Conservation (phyloP, 1,140 invertebrate species). For the Lepidurus apus region DNA sequence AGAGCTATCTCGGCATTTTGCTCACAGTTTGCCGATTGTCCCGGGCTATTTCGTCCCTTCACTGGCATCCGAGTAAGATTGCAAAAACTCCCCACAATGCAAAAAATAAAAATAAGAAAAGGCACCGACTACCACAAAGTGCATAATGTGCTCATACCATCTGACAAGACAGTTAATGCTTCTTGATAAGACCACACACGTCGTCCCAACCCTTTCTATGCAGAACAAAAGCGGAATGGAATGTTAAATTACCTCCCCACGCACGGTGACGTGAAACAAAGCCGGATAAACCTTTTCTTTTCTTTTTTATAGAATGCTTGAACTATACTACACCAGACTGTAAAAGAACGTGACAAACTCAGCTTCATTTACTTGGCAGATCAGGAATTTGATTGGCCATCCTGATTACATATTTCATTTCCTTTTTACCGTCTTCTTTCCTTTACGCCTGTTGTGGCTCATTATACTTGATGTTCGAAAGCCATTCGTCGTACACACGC, state of each 20-base stretch:
- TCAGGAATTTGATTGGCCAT: not conserved
- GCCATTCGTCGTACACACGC: not conserved
- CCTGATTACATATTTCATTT: not conserved
- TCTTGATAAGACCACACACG: constrained; percentile 21
- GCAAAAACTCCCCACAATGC: not conserved
- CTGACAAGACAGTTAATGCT: constrained; percentile 19
- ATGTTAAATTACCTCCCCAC: constrained; percentile 21
- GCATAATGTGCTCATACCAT: not conserved
- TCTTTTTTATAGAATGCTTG: not conserved
- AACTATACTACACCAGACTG: not conserved
- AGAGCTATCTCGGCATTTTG: not conserved
- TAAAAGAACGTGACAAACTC: not conserved
- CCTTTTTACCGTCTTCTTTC: not conserved
- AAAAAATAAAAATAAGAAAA: not conserved
- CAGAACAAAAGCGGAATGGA: constrained; percentile 15
- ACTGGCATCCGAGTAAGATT: not conserved
- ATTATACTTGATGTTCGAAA: not conserved
- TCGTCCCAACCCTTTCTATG: not conserved
- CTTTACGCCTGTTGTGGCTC: not conserved
- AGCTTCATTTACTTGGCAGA: not conserved
- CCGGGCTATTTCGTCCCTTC: not conserved
- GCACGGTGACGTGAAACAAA: constrained; percentile 16
- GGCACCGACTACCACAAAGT: constrained; percentile 13
- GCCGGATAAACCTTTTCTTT: not conserved
- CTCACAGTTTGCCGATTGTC: not conserved